Evolutionary conservation across 2,888 invertebrate species (phyloP), one percentile per base, ranked within the genome.

Genomic region (Leistus spinibarbis): DNA sequence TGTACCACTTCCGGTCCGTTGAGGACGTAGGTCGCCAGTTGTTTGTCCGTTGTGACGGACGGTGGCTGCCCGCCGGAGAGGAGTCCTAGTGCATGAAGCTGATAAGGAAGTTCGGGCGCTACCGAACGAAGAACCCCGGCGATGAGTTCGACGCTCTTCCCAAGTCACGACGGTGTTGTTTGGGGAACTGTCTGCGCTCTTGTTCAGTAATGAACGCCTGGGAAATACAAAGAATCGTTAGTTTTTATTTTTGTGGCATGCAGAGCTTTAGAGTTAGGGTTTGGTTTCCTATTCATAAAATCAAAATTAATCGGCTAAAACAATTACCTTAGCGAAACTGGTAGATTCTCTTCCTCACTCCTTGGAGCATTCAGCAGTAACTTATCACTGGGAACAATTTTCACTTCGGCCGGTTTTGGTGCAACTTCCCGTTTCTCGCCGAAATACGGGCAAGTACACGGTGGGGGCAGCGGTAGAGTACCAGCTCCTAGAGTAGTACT

Each of bases 401-500:
- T 88, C 2, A 90, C 87, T 78, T 89, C 89, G 2, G 86, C 84
- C 0, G 86, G 85, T 60, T 86, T 86, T 1, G 85, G 83, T 2
- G 81, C 83, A 69, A 81, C 84, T 78, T 84, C 86, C 79, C 79
- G 87, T 1, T 90, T 90, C 77, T 92, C 90, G 0, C 94, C 93
- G 81, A 95, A 94, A 80, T 94, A 94, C 0, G 94, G 93, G 81
- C 94, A 94, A 0, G 93, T 93, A 83, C 94, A 94, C 0, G 93
- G 93, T 0, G 93, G 92, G 2, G 93, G 93, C 54, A 94, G 82
- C 24, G 85, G 84, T 57, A 80, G 80, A 54, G 77, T 76, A 7
- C 73, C 76, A 60, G 76, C 57, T 76, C 76, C 76, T 5, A 40
- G 40, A 7, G 13, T 13, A 40, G 7, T 40, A 78, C 82, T 77